Percentiles rank a stretch among this genome's conserved stretches.
Conservation (phyloP, 2,888 invertebrate genomes). For the Dryobotodes eremita region DNA sequence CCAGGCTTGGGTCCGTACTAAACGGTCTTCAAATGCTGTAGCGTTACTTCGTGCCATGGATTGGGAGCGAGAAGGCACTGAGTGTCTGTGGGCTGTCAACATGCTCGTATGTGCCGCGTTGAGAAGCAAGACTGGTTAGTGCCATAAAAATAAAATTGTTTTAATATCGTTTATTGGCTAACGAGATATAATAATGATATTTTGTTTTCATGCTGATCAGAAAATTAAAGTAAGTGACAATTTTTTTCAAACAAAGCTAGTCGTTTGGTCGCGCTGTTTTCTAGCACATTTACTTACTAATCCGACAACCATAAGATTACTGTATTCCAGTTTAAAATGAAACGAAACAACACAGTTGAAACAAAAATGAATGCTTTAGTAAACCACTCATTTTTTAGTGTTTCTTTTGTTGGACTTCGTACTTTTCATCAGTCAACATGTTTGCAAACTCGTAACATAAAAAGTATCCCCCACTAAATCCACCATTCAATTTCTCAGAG, state of each 20-base stretch:
- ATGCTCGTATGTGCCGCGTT: conserved; percentile 78
- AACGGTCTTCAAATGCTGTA: conserved; percentile 81
- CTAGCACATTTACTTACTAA: not conserved
- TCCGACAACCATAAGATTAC: not conserved
- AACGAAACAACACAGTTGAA: not conserved
- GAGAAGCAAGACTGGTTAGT: conserved; percentile 72
- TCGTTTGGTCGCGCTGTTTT: not conserved
- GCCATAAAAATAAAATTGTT: not conserved
- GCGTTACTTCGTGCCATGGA: conserved; percentile 91
- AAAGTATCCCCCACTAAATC: not conserved
- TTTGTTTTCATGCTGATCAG: conserved; percentile 1
- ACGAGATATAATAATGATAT: no score
- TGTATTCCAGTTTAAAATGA: not conserved
- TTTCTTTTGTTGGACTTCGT: not conserved
- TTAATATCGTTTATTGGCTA: not conserved
- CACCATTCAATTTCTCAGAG: conserved; percentile 34
- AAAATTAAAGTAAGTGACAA: not conserved
- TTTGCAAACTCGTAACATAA: not conserved
- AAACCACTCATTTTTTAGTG: not conserved
- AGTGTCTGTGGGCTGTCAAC: conserved; percentile 94
- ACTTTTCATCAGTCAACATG: not conserved
- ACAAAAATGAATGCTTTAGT: not conserved
- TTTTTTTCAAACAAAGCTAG: no score
- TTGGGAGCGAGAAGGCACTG: conserved; percentile 94
- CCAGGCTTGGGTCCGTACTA: conserved; percentile 83